phyloP scores from a whole-genome alignment of 2,797 vertebrate species.

The Oophaga sylvatica region DNA sequence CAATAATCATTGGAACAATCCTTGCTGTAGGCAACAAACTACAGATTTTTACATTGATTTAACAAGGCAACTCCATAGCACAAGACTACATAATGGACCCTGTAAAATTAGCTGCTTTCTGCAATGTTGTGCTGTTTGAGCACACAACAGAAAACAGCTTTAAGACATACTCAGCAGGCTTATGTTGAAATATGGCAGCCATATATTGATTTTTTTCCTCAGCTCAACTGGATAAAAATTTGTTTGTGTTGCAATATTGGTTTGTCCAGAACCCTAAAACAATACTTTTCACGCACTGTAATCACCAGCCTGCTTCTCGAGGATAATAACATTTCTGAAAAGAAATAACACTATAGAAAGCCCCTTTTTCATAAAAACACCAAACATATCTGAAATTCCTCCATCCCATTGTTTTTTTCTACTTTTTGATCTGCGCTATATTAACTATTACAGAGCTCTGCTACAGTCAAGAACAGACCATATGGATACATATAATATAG shows the following conservation, averaged over 20 bases:
- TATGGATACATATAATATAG: background rate
- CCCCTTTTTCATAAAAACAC: slow-evolving; percentile 17
- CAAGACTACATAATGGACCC: background rate
- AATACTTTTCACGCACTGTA: slow-evolving; percentile 79
- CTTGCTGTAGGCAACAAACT: slow-evolving; percentile 4
- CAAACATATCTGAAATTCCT: background rate
- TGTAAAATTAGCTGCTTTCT: background rate
- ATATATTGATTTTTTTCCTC: slow-evolving; percentile 89
- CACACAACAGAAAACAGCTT: slow-evolving; percentile 7
- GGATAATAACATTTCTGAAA: slow-evolving; percentile 97
- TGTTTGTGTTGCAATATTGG: slow-evolving; percentile 97
- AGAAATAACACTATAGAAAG: slow-evolving; percentile 63
- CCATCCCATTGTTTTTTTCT: background rate
- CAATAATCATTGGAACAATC: background rate
- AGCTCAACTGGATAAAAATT: slow-evolving; percentile 97
- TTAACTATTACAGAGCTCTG: background rate
- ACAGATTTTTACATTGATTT: background rate
- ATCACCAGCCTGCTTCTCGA: slow-evolving; percentile 90
- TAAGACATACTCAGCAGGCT: slow-evolving; percentile 78
- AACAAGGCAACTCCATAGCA: background rate
- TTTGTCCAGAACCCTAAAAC: slow-evolving; percentile 88
- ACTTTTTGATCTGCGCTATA: background rate
- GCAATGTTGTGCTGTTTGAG: background rate
- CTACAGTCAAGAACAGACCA: background rate
- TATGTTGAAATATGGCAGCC: slow-evolving; percentile 81